phyloP scores from a whole-genome alignment of 1,140 invertebrate genomes.

The Papilio helenus region DNA sequence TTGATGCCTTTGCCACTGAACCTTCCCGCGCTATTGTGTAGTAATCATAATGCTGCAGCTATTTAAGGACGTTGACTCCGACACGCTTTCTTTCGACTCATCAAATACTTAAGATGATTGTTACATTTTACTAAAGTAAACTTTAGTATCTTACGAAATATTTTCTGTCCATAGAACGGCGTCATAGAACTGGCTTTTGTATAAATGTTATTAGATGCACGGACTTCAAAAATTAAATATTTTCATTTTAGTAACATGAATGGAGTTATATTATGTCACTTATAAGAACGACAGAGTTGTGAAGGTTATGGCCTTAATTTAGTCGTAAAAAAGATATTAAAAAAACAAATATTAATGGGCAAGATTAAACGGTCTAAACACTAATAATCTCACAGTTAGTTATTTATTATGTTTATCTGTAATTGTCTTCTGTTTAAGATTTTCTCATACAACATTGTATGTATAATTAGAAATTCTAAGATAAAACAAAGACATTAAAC shows the following conservation, averaged over 20 bases:
- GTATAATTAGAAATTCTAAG: conserved; percentile 19
- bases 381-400: not conserved
- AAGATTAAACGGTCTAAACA: not conserved
- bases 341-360: not conserved
- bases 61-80: conserved; percentile 72
- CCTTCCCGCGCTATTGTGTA: conserved; percentile 55
- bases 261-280: no score
- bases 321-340: no score
- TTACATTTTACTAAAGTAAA: not conserved
- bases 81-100: conserved; percentile 50
- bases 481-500: conserved; percentile 30
- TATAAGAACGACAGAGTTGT: no score
- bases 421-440: not conserved
- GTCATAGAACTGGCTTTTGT: not conserved
- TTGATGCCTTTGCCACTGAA: conserved; percentile 48
- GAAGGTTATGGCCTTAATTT: no score
- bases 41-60: conserved; percentile 61
- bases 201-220: not conserved
- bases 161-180: not conserved
- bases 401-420: not conserved
- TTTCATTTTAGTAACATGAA: no score
- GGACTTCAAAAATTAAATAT: not conserved
- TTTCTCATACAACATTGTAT: conserved; percentile 7
- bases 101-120: conserved; percentile 45
- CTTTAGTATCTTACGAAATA: not conserved